Evolutionary conservation across 2,888 invertebrate species (phyloP), one percentile per base, ranked within the genome.

Genomic region (Diarsia brunnea): DNA sequence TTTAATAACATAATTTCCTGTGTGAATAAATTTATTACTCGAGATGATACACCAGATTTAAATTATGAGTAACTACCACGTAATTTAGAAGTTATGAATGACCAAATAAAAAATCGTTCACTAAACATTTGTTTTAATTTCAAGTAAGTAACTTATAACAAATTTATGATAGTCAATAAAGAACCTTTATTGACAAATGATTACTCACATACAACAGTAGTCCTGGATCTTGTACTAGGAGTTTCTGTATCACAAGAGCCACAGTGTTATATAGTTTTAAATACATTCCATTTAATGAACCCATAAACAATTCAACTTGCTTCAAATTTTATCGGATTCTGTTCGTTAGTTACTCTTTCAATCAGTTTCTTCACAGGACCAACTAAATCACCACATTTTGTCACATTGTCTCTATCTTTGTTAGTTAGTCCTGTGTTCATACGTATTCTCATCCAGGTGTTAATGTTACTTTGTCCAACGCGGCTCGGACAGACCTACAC

Each of bases 401-500:
- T 84, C 78, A 84, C 72, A 78, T 81, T 84, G 73, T 73, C 58
- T 27, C 19, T 14, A 4, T 14, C 2, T 24, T 47, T n/a, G 24
- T 75, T n/a, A 10, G 43, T 43, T 71, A 82, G 71, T 61, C 68
- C n/a, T 74, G 43, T 80, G 79, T 84, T 84, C 69, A 85, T 65
- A 60, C 51, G 85, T 85, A 90, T 87, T 91, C 85, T 87, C 74
- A 87, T 79, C 84, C 92, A 95, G 94, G 94, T 95, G 89, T 92
- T 96, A 93, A 91, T 89, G 78, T 93, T 92, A 94, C 93, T 95
- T 89, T 92, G 88, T 86, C 90, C 90, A 92, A 94, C 90, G 96
- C 96, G 94, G 95, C 95, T 93, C 90, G 95, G 95, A 95, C 98
- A 98, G 98, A 98, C 98, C 87, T 98, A 98, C 97, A 98, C 98